A percentile compares a stretch with the other conserved stretches of the same genome.
These are phyloP conservation scores for Chironomus striatipennis DNA, from an alignment of 1,140 invertebrate genomes.

Conservation along the genomic window DNA sequence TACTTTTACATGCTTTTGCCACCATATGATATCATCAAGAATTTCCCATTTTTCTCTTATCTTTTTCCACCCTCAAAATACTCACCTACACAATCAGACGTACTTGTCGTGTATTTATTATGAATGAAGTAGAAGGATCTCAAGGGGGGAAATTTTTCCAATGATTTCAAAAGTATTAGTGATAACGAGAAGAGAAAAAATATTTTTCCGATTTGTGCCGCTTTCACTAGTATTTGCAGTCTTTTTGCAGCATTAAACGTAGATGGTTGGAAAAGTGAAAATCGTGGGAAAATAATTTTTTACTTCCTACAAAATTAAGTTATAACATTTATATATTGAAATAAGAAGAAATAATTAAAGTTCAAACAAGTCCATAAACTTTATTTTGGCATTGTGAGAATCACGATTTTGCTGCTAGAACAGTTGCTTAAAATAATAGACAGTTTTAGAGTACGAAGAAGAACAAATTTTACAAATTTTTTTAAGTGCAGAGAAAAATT, in stretches of 20 bases:
- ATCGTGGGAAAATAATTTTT: not conserved
- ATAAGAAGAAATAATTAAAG: too few species aligned
- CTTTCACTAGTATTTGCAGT: constrained; percentile 14
- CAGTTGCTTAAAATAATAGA: too few species aligned
- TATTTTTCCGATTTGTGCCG: not conserved
- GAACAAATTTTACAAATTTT: too few species aligned
- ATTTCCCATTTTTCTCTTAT: not conserved
- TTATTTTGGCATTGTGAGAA: too few species aligned
- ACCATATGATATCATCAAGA: not conserved
- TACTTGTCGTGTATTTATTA: too few species aligned
- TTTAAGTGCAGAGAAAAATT: too few species aligned
- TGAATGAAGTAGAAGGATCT: not conserved
- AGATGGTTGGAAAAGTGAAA: not conserved
- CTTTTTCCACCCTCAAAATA: not conserved
- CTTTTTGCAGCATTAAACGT: not conserved
- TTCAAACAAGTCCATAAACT: too few species aligned
- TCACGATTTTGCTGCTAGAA: too few species aligned
- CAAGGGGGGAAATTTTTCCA: not conserved
- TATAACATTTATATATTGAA: too few species aligned
- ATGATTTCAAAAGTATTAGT: not conserved
- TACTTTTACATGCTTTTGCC: constrained; percentile 5
- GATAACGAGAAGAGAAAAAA: not conserved
- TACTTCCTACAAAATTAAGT: too few species aligned
- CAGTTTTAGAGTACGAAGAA: too few species aligned
- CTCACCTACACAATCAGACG: not conserved